Percentiles rank a stretch among this genome's conserved stretches.
These are phyloP conservation scores for Drosophila rhopaloa DNA, from an alignment of 1,140 invertebrate species.

Conservation along the genomic window DNA sequence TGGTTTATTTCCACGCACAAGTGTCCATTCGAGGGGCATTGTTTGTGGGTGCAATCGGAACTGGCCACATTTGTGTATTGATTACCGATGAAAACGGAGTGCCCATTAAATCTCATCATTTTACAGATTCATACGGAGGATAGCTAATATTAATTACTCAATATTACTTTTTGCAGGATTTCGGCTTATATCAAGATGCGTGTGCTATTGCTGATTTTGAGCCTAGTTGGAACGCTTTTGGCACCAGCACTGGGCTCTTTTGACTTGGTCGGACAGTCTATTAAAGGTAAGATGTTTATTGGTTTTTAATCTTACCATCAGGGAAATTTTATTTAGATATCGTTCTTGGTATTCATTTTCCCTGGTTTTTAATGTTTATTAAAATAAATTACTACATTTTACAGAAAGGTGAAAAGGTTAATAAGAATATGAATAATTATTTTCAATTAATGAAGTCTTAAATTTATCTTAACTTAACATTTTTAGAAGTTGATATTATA, in stretches of 20 bases:
- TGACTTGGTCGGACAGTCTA: constrained; percentile 58
- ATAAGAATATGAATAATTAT: no score
- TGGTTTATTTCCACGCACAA: constrained; percentile 43
- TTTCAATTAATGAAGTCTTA: no score
- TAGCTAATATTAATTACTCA: background rate
- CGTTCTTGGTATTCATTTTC: no score
- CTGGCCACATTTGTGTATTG: constrained; percentile 27
- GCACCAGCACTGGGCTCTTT: constrained; percentile 27
- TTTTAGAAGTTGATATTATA: no score
- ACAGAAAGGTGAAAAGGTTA: no score
- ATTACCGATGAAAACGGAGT: constrained; percentile 14
- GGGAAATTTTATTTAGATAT: no score
- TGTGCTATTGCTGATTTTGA: constrained; percentile 14
- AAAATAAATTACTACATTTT: no score
- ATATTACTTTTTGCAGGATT: constrained; percentile 32
- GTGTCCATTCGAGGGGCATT: constrained; percentile 17
- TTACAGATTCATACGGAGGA: constrained; percentile 1
- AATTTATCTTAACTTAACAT: no score
- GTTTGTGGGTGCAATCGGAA: constrained; percentile 19
- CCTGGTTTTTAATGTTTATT: no score
- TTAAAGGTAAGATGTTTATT: constrained; percentile 50
- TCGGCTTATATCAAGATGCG: constrained; percentile 46
- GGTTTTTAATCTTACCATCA: no score
- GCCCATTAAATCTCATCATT: constrained; percentile 7
- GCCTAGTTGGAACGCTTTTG: constrained; percentile 19